Percentiles rank a stretch among this genome's conserved stretches.
Conservation (phyloP, 2,797 vertebrate species). For the Thripadectes ignobilis region DNA sequence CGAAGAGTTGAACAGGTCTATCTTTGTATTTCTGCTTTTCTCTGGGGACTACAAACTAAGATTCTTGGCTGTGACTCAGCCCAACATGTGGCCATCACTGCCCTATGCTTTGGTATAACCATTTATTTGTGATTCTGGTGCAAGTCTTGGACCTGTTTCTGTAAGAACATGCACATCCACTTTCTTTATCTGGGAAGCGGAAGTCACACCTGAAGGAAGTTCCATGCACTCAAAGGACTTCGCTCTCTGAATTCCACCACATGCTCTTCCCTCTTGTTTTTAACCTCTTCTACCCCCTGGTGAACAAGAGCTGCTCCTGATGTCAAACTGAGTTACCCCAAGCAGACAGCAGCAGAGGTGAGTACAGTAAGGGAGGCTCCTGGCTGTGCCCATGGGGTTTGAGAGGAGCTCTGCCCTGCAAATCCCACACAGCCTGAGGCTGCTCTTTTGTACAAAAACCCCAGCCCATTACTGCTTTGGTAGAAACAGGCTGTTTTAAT, state of each 20-base stretch:
- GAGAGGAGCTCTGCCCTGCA: neutral
- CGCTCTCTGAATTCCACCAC: neutral
- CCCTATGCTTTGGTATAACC: neutral
- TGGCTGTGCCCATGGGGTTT: neutral
- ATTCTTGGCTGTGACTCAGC: neutral
- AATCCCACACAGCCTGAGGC: neutral
- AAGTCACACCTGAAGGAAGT: neutral
- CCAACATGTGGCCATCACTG: rapidly evolving
- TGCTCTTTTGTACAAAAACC: neutral
- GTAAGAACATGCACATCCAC: neutral
- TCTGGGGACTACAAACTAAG: too few species aligned
- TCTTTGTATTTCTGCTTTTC: neutral
- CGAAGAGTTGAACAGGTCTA: neutral
- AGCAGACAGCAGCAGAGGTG: neutral
- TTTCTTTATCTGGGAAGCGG: neutral
- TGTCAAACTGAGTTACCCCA: neutral
- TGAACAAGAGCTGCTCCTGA: neutral
- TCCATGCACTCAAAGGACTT: neutral
- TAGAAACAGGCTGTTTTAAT: neutral
- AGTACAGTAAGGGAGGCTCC: neutral
- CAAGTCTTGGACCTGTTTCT: neutral
- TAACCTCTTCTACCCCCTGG: neutral
- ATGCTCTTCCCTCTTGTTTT: neutral
- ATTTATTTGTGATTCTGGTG: rapidly evolving
- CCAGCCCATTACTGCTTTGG: neutral